A percentile compares a stretch with the other conserved stretches of the same genome.
phyloP scores from a whole-genome alignment of 1,140 invertebrate genomes.

The Stegodyphus dumicola region DNA sequence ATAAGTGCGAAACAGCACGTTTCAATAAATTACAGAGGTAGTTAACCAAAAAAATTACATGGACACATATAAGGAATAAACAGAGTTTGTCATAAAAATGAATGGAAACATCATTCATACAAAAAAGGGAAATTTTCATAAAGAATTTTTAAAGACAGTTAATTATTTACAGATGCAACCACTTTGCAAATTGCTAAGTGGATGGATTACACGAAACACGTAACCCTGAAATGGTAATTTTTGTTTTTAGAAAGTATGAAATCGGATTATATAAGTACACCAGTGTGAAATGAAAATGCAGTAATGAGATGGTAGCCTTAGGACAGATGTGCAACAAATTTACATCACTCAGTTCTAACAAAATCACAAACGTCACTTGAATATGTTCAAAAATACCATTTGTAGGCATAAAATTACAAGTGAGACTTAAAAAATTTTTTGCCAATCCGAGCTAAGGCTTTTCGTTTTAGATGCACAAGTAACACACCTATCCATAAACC shows the following conservation, averaged over 20 bases:
- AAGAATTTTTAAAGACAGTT: constrained; percentile 12
- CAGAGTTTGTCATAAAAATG: neutral
- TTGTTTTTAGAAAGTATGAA: constrained; percentile 16
- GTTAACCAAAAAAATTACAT: neutral
- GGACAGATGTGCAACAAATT: constrained; percentile 42
- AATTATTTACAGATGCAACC: constrained; percentile 59
- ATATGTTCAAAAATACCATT: constrained; percentile 24
- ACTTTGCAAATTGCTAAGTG: constrained; percentile 45
- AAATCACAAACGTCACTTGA: neutral
- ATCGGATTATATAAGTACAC: constrained; percentile 49
- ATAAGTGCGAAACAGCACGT: neutral
- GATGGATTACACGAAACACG: constrained; percentile 38
- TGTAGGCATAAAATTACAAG: constrained; percentile 13
- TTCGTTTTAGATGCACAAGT: constrained; percentile 35
- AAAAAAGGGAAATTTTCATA: neutral
- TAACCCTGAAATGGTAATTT: constrained; percentile 27
- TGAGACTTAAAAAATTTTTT: neutral
- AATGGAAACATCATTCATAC: neutral
- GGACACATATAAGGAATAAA: neutral
- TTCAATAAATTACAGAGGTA: neutral
- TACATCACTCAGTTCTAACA: neutral
- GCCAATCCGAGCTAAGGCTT: constrained; percentile 34
- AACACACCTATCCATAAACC: constrained; percentile 61
- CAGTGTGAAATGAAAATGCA: constrained; percentile 55
- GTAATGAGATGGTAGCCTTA: constrained; percentile 50